phyloP scores from a whole-genome alignment of 2,888 invertebrate genomes.

The Drosophila atripex region DNA sequence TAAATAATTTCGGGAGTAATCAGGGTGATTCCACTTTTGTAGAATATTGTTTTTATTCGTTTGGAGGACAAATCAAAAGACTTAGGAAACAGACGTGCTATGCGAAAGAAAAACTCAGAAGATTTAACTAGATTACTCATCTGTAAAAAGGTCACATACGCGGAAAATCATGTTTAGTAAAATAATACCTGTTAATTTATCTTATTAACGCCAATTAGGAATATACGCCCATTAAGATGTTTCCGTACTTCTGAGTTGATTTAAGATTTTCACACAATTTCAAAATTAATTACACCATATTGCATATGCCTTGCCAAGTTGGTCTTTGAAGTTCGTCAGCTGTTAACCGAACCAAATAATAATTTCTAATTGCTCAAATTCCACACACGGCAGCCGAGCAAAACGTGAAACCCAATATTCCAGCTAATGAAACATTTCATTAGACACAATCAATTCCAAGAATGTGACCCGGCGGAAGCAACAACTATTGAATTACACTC shows the following conservation, averaged over 20 bases:
- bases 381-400: slow-evolving; percentile 42
- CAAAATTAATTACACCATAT: slow-evolving; percentile 4
- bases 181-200: background rate
- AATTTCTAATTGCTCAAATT: slow-evolving; percentile 78
- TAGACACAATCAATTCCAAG: slow-evolving; percentile 72
- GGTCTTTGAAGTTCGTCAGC: slow-evolving; percentile 21
- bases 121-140: background rate
- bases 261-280: slow-evolving; percentile 2
- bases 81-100: slow-evolving; percentile 46
- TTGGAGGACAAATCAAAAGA: slow-evolving; percentile 46
- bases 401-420: slow-evolving; percentile 67
- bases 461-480: slow-evolving; percentile 55
- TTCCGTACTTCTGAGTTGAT: background rate
- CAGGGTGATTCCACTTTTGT: slow-evolving; percentile 19
- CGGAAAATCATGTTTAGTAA: background rate
- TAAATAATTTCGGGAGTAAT: background rate
- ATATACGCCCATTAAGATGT: background rate
- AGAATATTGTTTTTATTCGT: background rate
- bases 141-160: background rate
- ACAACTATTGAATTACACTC: slow-evolving; percentile 66
- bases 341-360: slow-evolving; percentile 65
- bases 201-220: background rate
- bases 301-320: slow-evolving; percentile 11
- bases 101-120: background rate
- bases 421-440: slow-evolving; percentile 71